Conservation (phyloP, 2,113 vertebrate species). For the Plecturocebus donacophilus region DNA sequence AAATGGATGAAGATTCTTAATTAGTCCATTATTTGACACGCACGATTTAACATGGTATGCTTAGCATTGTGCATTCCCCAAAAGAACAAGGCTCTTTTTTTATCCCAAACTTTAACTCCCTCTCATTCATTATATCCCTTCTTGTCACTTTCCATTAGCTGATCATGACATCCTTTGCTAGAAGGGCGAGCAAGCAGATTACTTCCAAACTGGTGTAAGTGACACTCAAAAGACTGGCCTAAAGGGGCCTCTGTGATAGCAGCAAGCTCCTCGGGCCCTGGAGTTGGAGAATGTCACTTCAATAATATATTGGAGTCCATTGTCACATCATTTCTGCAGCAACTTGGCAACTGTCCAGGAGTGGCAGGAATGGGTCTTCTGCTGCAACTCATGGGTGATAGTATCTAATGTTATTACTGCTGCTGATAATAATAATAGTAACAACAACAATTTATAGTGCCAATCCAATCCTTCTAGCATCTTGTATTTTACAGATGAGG, state of each 20-base stretch:
- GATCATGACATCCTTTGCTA: constrained; percentile 88
- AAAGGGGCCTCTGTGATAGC: constrained; percentile 80
- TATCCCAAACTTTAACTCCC: constrained; percentile 81
- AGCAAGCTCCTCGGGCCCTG: constrained; percentile 67
- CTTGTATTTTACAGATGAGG: not conserved
- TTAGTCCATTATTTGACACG: constrained; percentile 81
- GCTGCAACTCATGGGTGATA: not conserved
- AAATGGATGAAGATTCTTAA: constrained; percentile 81
- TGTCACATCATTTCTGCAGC: constrained; percentile 63
- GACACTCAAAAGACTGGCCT: constrained; percentile 86
- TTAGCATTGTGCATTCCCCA: constrained; percentile 78
- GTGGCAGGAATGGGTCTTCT: not conserved
- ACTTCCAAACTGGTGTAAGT: constrained; percentile 88
- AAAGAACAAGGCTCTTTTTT: constrained; percentile 83
- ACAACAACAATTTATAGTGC: not conserved
- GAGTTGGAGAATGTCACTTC: constrained; percentile 82
- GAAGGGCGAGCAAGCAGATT: constrained; percentile 86
- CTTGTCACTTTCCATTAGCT: constrained; percentile 90
- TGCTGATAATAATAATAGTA: not conserved
- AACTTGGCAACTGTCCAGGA: constrained; percentile 30
- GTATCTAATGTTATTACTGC: not conserved
- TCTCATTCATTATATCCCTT: constrained; percentile 83
- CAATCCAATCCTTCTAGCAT: not conserved
- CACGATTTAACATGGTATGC: constrained; percentile 79
- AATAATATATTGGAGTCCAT: constrained; percentile 79